Evolutionary conservation across 2,797 vertebrate species (phyloP).

Genomic region (Pteropus rufus): DNA sequence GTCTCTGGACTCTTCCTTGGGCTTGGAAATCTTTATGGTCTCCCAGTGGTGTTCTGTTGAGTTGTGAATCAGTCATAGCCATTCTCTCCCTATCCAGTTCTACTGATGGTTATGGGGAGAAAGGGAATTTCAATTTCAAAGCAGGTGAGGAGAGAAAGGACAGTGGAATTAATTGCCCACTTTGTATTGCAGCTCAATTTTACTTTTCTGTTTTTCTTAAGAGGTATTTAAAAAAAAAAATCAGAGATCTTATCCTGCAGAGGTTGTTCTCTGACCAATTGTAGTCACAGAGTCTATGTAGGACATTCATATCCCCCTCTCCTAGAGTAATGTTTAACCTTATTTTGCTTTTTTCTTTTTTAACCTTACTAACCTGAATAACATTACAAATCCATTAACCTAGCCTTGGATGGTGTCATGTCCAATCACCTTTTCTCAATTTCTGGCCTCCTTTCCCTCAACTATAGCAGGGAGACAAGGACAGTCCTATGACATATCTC

Average conservation of each 20-base stretch:
- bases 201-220: neutral
- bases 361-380: neutral
- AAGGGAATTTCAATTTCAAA: neutral
- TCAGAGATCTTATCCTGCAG: neutral
- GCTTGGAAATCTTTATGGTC: neutral
- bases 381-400: neutral
- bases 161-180: neutral
- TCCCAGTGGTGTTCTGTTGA: neutral
- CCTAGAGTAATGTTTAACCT: neutral
- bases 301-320: neutral
- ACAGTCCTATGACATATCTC: neutral
- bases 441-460: neutral
- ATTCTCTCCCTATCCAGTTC: neutral
- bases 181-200: neutral
- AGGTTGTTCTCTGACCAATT: neutral
- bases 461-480: neutral
- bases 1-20: neutral
- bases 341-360: neutral
- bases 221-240: neutral
- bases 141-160: neutral
- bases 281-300: neutral
- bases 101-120: neutral
- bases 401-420: neutral
- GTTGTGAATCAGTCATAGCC: neutral
- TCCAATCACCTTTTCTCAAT: neutral